Base-by-base conservation (phyloP, 2,888 invertebrate genomes). In the Conops quadrifasciatus region DNA sequence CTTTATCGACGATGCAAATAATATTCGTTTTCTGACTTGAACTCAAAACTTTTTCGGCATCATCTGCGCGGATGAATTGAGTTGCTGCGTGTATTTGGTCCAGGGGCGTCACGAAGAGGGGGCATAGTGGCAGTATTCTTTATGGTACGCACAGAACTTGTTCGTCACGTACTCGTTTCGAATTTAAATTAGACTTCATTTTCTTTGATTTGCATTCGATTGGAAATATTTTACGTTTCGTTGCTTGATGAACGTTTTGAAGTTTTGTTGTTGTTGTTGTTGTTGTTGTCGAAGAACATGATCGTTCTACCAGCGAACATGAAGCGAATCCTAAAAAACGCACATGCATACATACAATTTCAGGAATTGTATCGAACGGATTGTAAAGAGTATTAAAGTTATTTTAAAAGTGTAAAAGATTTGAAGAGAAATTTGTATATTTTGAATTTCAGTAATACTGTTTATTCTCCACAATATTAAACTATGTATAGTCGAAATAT, bases 1-100 rank as follows among this genome's bases (percentile, higher is more conserved):
- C n/a, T 70, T 70, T 70, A 58, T 70, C 63, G 70, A 28, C 70
- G 53, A 26, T n/a, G 63, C 64, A 64, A 70, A 70, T 58, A 63
- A 70, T 58, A 63, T 64, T 70, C 47, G 58, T 56, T 70, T 58
- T 19, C 15, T 13, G 19, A 47, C 45, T 62, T n/a, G 26, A 30
- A 58, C 24, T 58, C n/a, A 9, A 36, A 36, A 36, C 36, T 36
- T 36, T 36, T 9, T 36, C 36, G 9, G 9, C 36, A 36, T 36
- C 36, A 36, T 36, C 36, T 36, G 36, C 36, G 36, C 9, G 36
- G 13, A 36, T 28, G 15, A 21, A 62, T 62, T 62, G 30, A 43
- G 16, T 19, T 28, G 4, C 19, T 16, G 36, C 30, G 19, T 1
- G 47, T 47, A 19, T 4, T 7, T 28, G 15, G 7, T 5, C 7